Conservation (phyloP, 2,888 invertebrate genomes). For the Rhimphoctona megacephalus region DNA sequence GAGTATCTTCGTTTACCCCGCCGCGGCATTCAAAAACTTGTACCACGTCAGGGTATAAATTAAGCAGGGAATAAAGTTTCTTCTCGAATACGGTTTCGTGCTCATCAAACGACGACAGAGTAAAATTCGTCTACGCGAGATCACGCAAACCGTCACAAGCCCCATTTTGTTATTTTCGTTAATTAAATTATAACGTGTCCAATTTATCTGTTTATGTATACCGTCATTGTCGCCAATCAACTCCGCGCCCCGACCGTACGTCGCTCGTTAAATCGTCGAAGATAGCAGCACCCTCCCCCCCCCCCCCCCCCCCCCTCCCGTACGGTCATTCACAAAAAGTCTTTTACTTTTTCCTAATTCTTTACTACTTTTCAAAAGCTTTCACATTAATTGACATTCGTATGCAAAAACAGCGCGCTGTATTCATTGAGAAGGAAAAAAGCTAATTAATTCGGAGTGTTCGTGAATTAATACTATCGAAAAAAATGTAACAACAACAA, state of each 20-base stretch:
- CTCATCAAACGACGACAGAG: neutral
- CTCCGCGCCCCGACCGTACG: conserved; percentile 41
- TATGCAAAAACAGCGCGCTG: neutral
- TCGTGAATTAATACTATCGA: too few species aligned
- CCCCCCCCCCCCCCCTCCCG: too few species aligned
- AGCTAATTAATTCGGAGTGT: too few species aligned
- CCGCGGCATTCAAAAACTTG: conserved; percentile 4
- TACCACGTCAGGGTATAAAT: conserved; percentile 32
- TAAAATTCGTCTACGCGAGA: conserved; percentile 26
- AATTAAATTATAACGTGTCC: conserved; percentile 67
- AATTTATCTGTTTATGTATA: conserved; percentile 64
- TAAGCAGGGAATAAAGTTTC: conserved; percentile 54
- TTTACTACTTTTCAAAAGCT: neutral
- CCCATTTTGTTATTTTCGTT: conserved; percentile 61
- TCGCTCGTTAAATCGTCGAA: conserved; percentile 63
- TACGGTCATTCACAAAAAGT: conserved; percentile 23
- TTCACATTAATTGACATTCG: neutral
- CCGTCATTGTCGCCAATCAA: conserved; percentile 64
- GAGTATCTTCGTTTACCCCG: conserved; percentile 1
- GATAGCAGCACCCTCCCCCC: too few species aligned
- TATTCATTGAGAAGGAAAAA: too few species aligned
- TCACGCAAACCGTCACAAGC: conserved; percentile 8
- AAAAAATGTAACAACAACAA: too few species aligned
- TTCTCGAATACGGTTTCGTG: conserved; percentile 50
- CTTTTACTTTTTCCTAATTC: neutral